These are phyloP conservation scores for Atta texana DNA, from an alignment of 1,140 invertebrate species.

Conservation along the genomic window DNA sequence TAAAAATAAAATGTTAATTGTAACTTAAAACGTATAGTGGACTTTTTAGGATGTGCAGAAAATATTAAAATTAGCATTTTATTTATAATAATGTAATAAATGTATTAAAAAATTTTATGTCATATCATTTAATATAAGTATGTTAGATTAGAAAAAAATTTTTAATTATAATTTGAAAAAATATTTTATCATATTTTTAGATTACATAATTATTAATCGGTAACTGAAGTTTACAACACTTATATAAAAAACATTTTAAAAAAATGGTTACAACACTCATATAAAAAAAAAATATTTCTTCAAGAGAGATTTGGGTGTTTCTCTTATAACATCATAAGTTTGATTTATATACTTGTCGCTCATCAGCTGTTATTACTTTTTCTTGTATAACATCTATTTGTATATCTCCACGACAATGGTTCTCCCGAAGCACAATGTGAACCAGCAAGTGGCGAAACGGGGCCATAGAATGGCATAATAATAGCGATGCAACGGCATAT, in stretches of 20 bases:
- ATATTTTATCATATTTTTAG: neutral
- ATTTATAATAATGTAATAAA: neutral
- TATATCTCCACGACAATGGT: slow-evolving; percentile 22
- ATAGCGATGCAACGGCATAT: slow-evolving; percentile 76
- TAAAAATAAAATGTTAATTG: too few relatives aligned
- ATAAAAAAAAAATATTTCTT: neutral
- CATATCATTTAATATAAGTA: neutral
- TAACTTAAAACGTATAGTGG: too few relatives aligned
- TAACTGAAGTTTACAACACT: neutral
- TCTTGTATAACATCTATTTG: neutral
- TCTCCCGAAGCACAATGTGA: slow-evolving; percentile 19
- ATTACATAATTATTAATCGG: slow-evolving; percentile 1
- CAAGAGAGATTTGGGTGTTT: neutral
- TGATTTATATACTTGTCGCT: neutral
- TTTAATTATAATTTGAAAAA: neutral
- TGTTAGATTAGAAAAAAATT: neutral
- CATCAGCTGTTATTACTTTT: slow-evolving; percentile 5
- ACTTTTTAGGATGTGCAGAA: too few relatives aligned
- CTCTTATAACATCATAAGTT: neutral
- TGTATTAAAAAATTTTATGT: neutral
- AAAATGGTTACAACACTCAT: neutral
- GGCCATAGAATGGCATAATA: slow-evolving; percentile 74
- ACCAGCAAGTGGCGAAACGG: slow-evolving; percentile 63
- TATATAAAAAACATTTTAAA: neutral
- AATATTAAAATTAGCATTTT: too few relatives aligned